Conservation (phyloP, 2,888 invertebrate species). For the Apodemia duryi region DNA sequence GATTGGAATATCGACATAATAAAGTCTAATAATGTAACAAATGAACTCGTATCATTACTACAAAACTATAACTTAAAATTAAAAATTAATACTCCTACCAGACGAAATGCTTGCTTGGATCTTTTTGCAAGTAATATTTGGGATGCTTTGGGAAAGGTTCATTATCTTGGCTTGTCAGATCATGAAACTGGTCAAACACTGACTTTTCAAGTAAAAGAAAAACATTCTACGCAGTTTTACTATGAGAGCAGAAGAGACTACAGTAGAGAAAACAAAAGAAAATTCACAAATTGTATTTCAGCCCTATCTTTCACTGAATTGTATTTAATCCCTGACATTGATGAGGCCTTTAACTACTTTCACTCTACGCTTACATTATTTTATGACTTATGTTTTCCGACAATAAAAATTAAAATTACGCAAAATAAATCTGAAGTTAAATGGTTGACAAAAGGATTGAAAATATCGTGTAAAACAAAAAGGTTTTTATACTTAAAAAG, state of each 20-base stretch:
- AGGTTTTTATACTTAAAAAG: constrained; percentile 2
- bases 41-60: constrained; percentile 7
- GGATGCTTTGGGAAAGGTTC: background rate
- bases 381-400: constrained; percentile 6
- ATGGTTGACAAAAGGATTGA: constrained; percentile 10
- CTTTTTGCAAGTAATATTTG: background rate
- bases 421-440: background rate
- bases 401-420: background rate
- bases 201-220: background rate
- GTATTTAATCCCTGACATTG: background rate
- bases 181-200: constrained; percentile 16
- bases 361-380: background rate
- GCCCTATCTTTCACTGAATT: constrained; percentile 9
- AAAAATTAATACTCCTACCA: constrained; percentile 16
- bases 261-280: constrained; percentile 10
- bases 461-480: constrained; percentile 11
- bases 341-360: constrained; percentile 1
- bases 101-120: constrained; percentile 15
- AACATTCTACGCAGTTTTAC: background rate
- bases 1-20: constrained; percentile 18
- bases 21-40: constrained; percentile 9
- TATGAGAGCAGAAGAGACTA: constrained; percentile 16
- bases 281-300: constrained; percentile 12
- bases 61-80: constrained; percentile 14
- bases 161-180: background rate